phyloP scores from a whole-genome alignment of 2,888 invertebrate genomes.

The Andrena haemorrhoa region DNA sequence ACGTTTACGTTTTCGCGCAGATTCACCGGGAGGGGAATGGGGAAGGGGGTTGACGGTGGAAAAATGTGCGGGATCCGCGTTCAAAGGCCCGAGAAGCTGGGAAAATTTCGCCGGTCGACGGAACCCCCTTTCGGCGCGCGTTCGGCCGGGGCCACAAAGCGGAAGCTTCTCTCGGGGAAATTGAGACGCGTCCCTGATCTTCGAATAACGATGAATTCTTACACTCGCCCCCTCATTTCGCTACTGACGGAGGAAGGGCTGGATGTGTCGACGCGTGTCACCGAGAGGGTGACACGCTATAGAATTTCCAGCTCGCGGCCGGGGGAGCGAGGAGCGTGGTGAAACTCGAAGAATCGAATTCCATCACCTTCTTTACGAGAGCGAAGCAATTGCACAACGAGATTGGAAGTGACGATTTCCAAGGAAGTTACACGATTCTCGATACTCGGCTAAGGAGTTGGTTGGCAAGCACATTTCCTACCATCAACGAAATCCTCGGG shows the following conservation, averaged over 20 bases:
- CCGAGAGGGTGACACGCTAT: not conserved
- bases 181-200: conserved; percentile 58
- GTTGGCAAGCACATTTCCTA: no score
- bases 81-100: conserved; percentile 52
- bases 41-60: conserved; percentile 10
- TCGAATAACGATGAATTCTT: conserved; percentile 45
- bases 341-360: no score
- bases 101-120: conserved; percentile 28
- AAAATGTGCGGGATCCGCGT: conserved; percentile 52
- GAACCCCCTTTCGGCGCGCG: conserved; percentile 41
- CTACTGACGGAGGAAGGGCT: not conserved
- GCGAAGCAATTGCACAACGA: no score
- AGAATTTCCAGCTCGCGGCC: no score
- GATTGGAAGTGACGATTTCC: not conserved
- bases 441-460: conserved; percentile 17
- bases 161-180: conserved; percentile 54
- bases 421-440: not conserved
- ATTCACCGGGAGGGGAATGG: conserved; percentile 37
- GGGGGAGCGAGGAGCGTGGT: no score
- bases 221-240: conserved; percentile 24
- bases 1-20: conserved; percentile 64
- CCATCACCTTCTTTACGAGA: no score
- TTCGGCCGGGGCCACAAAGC: conserved; percentile 42
- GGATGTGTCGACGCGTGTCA: not conserved
- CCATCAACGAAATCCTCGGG: conserved; percentile 1